Evolutionary conservation across 2,888 invertebrate genomes (phyloP).

Genomic region (Phasia obesa): DNA sequence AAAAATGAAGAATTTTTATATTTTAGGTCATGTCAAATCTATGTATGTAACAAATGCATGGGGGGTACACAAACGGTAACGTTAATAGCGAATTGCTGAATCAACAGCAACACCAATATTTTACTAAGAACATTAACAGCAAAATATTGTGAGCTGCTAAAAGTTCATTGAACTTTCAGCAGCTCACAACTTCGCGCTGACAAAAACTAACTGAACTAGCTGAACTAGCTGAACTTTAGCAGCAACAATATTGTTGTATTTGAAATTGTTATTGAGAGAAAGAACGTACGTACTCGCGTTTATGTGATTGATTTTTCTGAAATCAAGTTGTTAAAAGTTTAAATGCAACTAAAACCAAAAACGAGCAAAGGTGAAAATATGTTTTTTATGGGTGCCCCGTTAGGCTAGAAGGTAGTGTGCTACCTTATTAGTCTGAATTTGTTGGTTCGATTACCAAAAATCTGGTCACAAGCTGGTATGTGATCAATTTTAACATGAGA

Average conservation of each 20-base stretch:
- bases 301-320: slow-evolving; percentile 25
- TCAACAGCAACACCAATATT: slow-evolving; percentile 56
- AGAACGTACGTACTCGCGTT: slow-evolving; percentile 15
- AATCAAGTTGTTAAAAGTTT: slow-evolving; percentile 5
- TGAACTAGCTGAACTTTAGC: too few species aligned
- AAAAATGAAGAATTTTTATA: slow-evolving; percentile 76
- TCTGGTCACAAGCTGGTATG: too few species aligned
- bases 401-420: neutral
- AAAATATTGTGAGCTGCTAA: slow-evolving; percentile 74
- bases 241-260: slow-evolving; percentile 26
- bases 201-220: slow-evolving; percentile 10
- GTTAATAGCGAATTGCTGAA: slow-evolving; percentile 13
- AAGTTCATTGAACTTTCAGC: slow-evolving; percentile 80
- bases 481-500: too few species aligned
- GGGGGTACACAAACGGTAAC: slow-evolving; percentile 20
- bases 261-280: slow-evolving; percentile 72
- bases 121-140: slow-evolving; percentile 44
- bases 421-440: too few species aligned
- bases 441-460: too few species aligned
- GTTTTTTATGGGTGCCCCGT: neutral
- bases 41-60: slow-evolving; percentile 73
- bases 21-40: slow-evolving; percentile 82
- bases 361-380: too few species aligned
- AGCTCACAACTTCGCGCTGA: slow-evolving; percentile 71
- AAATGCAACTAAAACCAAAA: neutral